phyloP scores from a whole-genome alignment of 2,113 vertebrate genomes.

The Triplophysa rosa region DNA sequence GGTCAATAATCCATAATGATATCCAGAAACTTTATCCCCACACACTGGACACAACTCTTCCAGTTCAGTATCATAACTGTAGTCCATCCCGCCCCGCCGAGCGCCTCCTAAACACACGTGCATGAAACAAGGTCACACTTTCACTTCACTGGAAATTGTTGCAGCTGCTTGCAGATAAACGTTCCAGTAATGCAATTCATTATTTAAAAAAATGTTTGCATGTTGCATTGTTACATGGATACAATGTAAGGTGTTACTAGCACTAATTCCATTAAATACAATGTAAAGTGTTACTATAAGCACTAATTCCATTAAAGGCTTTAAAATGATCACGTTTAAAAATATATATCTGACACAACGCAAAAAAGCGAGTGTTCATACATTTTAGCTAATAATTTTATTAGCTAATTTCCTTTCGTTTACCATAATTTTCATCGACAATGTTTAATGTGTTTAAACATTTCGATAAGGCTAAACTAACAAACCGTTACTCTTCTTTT shows the following conservation, averaged over 20 bases:
- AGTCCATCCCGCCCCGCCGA: slow-evolving; percentile 60
- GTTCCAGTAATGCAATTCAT: too few species aligned
- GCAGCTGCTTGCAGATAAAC: too few species aligned
- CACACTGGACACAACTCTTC: slow-evolving; percentile 72
- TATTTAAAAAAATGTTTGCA: too few species aligned
- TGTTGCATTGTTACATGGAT: too few species aligned
- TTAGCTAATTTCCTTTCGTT: neutral
- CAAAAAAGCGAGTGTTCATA: too few species aligned
- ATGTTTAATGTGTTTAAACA: neutral
- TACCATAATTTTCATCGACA: neutral
- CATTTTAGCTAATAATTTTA: too few species aligned
- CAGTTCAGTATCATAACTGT: slow-evolving; percentile 46
- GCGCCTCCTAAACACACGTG: slow-evolving; percentile 31
- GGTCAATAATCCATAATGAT: slow-evolving; percentile 73
- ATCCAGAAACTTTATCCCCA: slow-evolving; percentile 72
- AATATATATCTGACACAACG: too few species aligned
- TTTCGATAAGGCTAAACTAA: neutral
- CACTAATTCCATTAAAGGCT: neutral
- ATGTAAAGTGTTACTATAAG: neutral
- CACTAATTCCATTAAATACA: neutral
- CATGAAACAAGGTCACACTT: neutral
- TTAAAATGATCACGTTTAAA: neutral
- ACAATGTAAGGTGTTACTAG: neutral
- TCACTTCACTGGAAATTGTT: neutral
- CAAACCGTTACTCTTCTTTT: neutral